Conservation (phyloP, 1,140 invertebrate species). For the Diploscapter pachys region DNA sequence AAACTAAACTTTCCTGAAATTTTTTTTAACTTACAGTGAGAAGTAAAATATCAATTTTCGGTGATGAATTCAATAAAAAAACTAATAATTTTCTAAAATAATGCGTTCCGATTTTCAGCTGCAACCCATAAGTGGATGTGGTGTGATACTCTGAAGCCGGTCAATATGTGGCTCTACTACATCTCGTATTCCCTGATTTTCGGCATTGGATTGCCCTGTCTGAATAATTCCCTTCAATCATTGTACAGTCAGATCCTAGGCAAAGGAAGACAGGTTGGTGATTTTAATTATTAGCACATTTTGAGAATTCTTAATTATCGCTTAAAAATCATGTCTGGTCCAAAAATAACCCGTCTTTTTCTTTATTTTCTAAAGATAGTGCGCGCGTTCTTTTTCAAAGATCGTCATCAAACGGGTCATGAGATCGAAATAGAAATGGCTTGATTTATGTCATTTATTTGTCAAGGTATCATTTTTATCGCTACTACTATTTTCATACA, state of each 20-base stretch:
- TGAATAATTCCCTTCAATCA: slow-evolving; percentile 48
- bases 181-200: slow-evolving; percentile 40
- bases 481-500: too few relatives aligned
- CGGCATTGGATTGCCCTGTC: slow-evolving; percentile 36
- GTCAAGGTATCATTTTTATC: too few relatives aligned
- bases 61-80: too few relatives aligned
- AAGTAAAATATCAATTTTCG: too few relatives aligned
- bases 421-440: too few relatives aligned
- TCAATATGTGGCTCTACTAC: slow-evolving; percentile 46
- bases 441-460: too few relatives aligned
- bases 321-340: background rate
- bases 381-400: too few relatives aligned
- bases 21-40: too few relatives aligned
- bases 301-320: background rate
- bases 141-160: slow-evolving; percentile 39
- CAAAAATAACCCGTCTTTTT: background rate
- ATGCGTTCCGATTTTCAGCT: slow-evolving; percentile 2
- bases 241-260: slow-evolving; percentile 45
- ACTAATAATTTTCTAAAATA: background rate
- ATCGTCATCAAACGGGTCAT: too few relatives aligned
- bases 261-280: slow-evolving; percentile 27
- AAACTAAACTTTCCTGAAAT: too few relatives aligned
- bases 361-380: background rate
- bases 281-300: background rate
- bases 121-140: slow-evolving; percentile 32